These are phyloP conservation scores for Berghia stephanieae DNA, from an alignment of 1,140 invertebrate species.

Conservation along the genomic window DNA sequence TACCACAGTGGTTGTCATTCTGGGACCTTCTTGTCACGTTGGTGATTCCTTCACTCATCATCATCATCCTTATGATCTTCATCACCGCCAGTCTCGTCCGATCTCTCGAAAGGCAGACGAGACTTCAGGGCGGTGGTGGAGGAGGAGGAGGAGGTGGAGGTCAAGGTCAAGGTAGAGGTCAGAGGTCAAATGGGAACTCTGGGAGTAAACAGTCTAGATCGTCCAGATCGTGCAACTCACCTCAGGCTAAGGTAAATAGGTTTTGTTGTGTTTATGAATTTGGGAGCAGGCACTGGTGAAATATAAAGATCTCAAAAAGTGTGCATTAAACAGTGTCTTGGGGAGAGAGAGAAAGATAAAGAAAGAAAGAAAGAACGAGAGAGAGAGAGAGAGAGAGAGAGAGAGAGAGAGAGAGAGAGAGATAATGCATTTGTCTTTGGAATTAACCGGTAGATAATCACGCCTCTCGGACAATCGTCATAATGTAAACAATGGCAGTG, in stretches of 20 bases:
- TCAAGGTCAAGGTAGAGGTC: not conserved
- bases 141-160: not conserved
- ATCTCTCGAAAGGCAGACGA: conserved; percentile 36
- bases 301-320: not conserved
- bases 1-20: conserved; percentile 70
- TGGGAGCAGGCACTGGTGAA: not conserved
- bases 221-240: conserved; percentile 3
- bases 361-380: conserved; percentile 15
- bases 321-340: not conserved
- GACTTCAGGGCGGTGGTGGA: not conserved
- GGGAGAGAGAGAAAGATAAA: no score
- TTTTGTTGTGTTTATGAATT: not conserved
- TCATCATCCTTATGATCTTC: conserved; percentile 72
- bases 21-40: conserved; percentile 71
- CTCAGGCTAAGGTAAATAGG: conserved; percentile 22
- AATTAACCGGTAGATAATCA: no score
- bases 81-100: conserved; percentile 65
- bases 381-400: not conserved
- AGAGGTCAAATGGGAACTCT: not conserved
- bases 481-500: no score
- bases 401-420: conserved; percentile 3
- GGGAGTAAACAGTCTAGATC: not conserved
- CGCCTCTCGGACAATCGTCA: no score
- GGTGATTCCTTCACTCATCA: conserved; percentile 69
- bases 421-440: no score